Base-by-base conservation (phyloP, 2,113 vertebrate species). In the Corythoichthys haematopterus region DNA sequence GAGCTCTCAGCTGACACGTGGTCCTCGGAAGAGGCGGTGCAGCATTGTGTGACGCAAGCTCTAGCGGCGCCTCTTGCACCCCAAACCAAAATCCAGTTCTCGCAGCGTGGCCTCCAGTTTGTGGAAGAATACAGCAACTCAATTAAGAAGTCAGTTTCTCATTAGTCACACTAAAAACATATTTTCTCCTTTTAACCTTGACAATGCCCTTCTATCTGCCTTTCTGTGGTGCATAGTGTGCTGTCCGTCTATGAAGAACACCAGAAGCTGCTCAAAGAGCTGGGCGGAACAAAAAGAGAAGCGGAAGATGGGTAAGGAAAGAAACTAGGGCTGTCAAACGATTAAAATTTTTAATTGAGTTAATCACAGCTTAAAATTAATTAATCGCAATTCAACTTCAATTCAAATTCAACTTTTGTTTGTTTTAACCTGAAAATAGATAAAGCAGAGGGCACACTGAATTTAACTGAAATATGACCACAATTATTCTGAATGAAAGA, bases 81-180 rank as follows among this genome's bases (percentile, higher is more conserved):
- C 3, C 85, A 91, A 51, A 84, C 88, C 57, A 94, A 94, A 69
- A 88, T 93, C 55, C 70, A 91, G 52, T 89, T 95, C 58, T 95
- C 94, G 2, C 92, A 93, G 68, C 90, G 92, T 69, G 87, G 92
- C 48, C 89, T 94, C 10, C 92, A 95, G 76, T 94, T 92, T 35
- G 89, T 90, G 0, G 93, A 95, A 82, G 94, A 95, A 72, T 93
- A 92, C 57, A 91, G 93, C 62, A 87, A 80, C 69, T 90, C 88
- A 2, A 89, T 94, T 40, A 81, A 91, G 65, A 93, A 92, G 94
- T 94, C 16, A 74, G 72, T 16, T 6, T 37, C 35, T 12, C 63
- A 0, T 37, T 7, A 0, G 4, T 12, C 20, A 14, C 14, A 15
- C 2, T 15, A 6, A 51, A 51, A 33, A 14, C 10, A 13, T 8